Base-by-base conservation (phyloP, 2,888 invertebrate genomes). In the Catocala sponsa region DNA sequence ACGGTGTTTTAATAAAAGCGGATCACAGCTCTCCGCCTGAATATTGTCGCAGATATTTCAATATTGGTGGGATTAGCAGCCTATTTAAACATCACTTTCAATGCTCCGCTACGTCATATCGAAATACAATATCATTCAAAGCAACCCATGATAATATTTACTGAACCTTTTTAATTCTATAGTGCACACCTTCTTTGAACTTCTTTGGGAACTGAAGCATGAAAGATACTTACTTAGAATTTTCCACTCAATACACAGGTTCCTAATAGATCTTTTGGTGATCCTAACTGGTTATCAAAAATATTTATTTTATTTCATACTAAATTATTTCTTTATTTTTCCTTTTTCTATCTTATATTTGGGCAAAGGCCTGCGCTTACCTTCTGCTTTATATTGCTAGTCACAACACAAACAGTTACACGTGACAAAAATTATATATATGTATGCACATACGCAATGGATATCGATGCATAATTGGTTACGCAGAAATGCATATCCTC, bases 11-110 rank as follows among this genome's bases (percentile, higher is more conserved):
- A 94, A 93, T 93, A 94, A 93, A 91, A 91, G 82, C 88, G 93
- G 93, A 92, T 93, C 88, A 91, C 86, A 80, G 87, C 87, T 86
- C 85, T 79, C 86, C 85, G 84, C 76, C 83, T 86, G 91, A 91
- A 93, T 92, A 94, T 92, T 93, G 94, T 94, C 92, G 88, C 89
- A 85, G 93, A 94, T 94, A 92, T 94, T 94, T 94, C 94, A 94
- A 94, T 94, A 94, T 92, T 92, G 93, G 92, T 87, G 78, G 91
- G 92, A 94, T 94, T 94, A 94, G 90, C 89, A 86, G 88, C 91
- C 93, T 92, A 90, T 92, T 93, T 92, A 93, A 93, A 93, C 92
- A 93, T 84, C 87, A 84, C 84, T 86, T 86, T 90, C 87, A 90
- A 91, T 90, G 87, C 84, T 81, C 81, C 85, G 80, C 88, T 81